Evolutionary conservation across 2,113 vertebrate species (phyloP).

Genomic region (Misgurnus mizolepis): DNA sequence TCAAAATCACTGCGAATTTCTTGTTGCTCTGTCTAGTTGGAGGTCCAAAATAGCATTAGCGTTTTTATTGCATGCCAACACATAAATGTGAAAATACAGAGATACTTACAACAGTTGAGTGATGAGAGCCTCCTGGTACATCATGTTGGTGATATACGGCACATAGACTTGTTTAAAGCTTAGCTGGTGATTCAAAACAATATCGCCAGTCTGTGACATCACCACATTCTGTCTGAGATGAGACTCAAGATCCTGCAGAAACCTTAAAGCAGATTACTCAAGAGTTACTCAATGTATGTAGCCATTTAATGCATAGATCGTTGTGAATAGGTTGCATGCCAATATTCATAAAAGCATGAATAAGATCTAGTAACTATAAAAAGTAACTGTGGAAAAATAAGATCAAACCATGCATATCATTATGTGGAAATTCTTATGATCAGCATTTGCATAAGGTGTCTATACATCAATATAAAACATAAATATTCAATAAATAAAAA

Average conservation of each 20-base stretch:
- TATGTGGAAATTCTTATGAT: too few species aligned
- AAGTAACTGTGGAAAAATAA: too few species aligned
- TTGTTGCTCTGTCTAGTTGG: conserved; percentile 66
- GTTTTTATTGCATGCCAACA: not conserved
- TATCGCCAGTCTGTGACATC: conserved; percentile 68
- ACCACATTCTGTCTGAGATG: conserved; percentile 67
- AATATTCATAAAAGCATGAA: too few species aligned
- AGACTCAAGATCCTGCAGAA: conserved; percentile 74
- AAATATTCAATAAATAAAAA: too few species aligned
- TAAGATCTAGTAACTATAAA: too few species aligned
- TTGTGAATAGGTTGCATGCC: too few species aligned
- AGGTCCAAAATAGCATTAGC: not conserved
- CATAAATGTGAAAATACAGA: not conserved
- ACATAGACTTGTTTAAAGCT: conserved; percentile 71
- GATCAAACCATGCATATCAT: too few species aligned
- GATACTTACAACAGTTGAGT: conserved; percentile 71
- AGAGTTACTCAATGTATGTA: too few species aligned
- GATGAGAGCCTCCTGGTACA: conserved; percentile 78
- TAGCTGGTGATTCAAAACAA: conserved; percentile 70
- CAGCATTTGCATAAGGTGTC: too few species aligned
- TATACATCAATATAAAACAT: too few species aligned
- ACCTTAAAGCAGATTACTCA: conserved; percentile 60
- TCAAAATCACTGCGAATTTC: conserved; percentile 67
- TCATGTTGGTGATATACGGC: conserved; percentile 81
- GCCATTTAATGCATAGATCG: too few species aligned